Conservation (phyloP, 1,140 invertebrate species). For the Tenebrio molitor region DNA sequence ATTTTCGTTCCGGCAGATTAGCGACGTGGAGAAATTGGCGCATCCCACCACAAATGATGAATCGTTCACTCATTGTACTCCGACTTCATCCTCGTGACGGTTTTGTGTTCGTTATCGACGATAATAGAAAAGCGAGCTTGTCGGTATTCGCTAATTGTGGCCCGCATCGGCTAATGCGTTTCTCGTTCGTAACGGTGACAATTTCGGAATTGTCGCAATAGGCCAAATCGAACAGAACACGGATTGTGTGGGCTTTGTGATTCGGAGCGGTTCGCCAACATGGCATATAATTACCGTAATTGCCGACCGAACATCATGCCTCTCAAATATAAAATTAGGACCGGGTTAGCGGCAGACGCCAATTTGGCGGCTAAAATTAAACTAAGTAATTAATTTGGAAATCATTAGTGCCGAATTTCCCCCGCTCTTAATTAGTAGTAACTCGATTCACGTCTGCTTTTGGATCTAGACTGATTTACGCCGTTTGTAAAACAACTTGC, state of each 20-base stretch:
- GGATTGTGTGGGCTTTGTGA: slow-evolving; percentile 17
- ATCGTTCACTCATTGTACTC: slow-evolving; percentile 52
- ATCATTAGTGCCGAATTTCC: neutral
- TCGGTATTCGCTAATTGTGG: slow-evolving; percentile 43
- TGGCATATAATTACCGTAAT: slow-evolving; percentile 31
- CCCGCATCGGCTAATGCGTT: slow-evolving; percentile 45
- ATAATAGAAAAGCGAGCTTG: slow-evolving; percentile 14
- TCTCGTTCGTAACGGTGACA: slow-evolving; percentile 17
- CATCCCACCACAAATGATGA: slow-evolving; percentile 42
- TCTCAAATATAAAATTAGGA: slow-evolving; percentile 23
- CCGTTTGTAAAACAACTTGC: too few species aligned
- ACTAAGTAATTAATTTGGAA: neutral
- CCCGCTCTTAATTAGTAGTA: too few species aligned
- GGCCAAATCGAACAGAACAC: slow-evolving; percentile 4
- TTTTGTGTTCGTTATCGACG: slow-evolving; percentile 47
- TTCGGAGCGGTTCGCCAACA: neutral
- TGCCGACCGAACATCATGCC: slow-evolving; percentile 6
- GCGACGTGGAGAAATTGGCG: slow-evolving; percentile 40
- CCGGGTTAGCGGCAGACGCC: neutral
- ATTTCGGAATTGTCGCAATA: slow-evolving; percentile 14
- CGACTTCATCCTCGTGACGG: slow-evolving; percentile 49
- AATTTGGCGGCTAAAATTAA: slow-evolving; percentile 1
- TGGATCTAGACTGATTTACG: too few species aligned
- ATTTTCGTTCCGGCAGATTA: slow-evolving; percentile 23
- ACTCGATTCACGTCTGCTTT: too few species aligned